Base-by-base conservation (phyloP, 1,140 invertebrate genomes). In the Trypoxylus dichotomus region DNA sequence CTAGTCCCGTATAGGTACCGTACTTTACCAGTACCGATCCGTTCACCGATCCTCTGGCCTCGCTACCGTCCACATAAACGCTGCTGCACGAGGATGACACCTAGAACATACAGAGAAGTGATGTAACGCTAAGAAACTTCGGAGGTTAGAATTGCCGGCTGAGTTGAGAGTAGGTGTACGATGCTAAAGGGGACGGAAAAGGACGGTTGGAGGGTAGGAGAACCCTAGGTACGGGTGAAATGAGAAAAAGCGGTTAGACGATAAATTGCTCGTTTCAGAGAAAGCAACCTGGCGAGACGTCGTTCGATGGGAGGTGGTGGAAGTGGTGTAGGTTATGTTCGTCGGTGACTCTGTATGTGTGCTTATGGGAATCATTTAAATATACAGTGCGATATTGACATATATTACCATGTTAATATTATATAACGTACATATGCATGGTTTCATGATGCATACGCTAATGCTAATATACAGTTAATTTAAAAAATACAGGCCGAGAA, bases 1-100 rank as follows among this genome's bases (percentile, higher is more conserved):
- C 94, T 54, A 95, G 85, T 7, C 96, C 95, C 7, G 93, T 95
- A 84, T 97, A 96, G 0, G 95, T 95, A 7, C 96, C 96, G 84
- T 98, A 98, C 86, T 97, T 97, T 7, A 98, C 96, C 10, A 97
- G 91, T 15, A 99, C 93, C 0, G 95, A 96, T 1, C 97, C 97
- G 86, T 98, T 98, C 13, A 95, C 95, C 0, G 96, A 97, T 5
- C 97, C 97, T 0, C 96, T 90, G 43, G 96, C 95, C 88, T 99
- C 97, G 15, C 96, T 97, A 0, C 97, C 97, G 87, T 99, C 97
- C 7, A 99, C 93, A 87, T 98, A 99, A 2, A 99, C 96, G 3
- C 95, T 96, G 79, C 96, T 97, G 87, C 97, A 99, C 5, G 96
- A 97, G 0, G 96, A 95, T 8, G 97, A 97, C 1, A 98, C 96